Evolutionary conservation across 2,113 vertebrate species (phyloP).

Genomic region (Rhinolophus ferrumequinum): DNA sequence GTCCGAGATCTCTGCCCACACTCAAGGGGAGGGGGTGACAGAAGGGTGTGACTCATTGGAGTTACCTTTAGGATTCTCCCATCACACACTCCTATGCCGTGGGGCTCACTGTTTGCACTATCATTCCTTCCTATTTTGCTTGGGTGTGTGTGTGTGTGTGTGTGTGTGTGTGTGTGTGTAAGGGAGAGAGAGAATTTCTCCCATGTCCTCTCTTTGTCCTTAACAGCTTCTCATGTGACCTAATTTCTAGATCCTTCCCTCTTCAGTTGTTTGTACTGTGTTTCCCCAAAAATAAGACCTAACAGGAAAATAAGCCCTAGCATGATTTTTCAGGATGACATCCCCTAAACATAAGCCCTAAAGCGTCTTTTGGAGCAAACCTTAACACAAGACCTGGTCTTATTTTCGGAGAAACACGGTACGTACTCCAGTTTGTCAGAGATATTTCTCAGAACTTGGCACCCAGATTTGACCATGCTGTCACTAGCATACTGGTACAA

Average conservation of each 20-base stretch:
- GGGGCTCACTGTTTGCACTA: neutral
- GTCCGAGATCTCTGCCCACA: neutral
- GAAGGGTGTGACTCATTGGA: neutral
- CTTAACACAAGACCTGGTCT: too few relatives aligned
- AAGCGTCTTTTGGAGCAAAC: too few relatives aligned
- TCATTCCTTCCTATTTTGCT: neutral
- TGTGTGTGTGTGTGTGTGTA: neutral
- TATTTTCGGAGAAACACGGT: too few relatives aligned
- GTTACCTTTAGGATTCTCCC: neutral
- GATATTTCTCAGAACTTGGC: neutral
- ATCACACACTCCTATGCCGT: neutral
- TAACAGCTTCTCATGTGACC: neutral
- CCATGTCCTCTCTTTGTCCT: neutral
- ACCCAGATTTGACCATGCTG: neutral
- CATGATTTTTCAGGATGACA: too few relatives aligned
- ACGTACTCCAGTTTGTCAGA: neutral
- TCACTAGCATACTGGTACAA: neutral
- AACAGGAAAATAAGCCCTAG: too few relatives aligned
- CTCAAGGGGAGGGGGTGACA: neutral
- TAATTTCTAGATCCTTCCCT: neutral
- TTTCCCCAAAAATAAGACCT: too few relatives aligned
- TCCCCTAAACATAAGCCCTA: too few relatives aligned
- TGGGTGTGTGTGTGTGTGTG: neutral
- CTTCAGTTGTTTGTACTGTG: neutral
- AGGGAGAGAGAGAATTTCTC: neutral